Conservation (phyloP, 2,113 vertebrate genomes). For the Triplophysa siluroides region DNA sequence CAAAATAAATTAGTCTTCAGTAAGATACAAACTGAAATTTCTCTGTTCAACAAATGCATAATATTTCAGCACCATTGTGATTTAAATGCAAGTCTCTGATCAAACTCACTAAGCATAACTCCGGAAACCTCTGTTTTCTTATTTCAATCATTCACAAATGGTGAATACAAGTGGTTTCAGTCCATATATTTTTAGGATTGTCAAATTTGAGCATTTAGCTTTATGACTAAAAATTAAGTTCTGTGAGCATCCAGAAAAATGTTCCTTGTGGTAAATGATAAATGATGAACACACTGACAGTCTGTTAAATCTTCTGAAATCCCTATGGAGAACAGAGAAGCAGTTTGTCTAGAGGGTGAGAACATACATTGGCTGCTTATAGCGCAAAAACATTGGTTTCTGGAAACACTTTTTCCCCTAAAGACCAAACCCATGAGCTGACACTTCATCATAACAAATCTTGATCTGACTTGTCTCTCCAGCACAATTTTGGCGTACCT, state of each 20-base stretch:
- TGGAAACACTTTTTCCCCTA: constrained; percentile 21
- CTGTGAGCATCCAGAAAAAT: constrained; percentile 1
- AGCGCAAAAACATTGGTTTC: constrained; percentile 2
- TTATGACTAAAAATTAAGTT: not conserved
- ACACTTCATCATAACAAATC: constrained; percentile 46
- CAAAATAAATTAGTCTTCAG: not conserved
- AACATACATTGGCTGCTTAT: constrained; percentile 40
- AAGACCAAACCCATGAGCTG: constrained; percentile 40
- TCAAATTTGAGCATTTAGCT: not conserved
- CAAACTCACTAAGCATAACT: not conserved
- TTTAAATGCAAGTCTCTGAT: not conserved
- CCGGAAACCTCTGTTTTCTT: not conserved
- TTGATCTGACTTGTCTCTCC: constrained; percentile 17
- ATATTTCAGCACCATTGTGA: not conserved
- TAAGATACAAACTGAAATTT: not conserved
- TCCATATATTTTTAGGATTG: not conserved
- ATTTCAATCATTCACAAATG: not conserved
- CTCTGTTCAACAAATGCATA: too few relatives aligned
- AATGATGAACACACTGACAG: not conserved
- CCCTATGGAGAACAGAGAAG: constrained; percentile 53
- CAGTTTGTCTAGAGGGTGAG: constrained; percentile 57
- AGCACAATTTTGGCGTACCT: constrained; percentile 29
- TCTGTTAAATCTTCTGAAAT: constrained; percentile 47
- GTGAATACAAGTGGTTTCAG: not conserved
- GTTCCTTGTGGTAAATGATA: not conserved